Conservation (phyloP, 2,797 vertebrate species). For the Eurystomus glaucurus region DNA sequence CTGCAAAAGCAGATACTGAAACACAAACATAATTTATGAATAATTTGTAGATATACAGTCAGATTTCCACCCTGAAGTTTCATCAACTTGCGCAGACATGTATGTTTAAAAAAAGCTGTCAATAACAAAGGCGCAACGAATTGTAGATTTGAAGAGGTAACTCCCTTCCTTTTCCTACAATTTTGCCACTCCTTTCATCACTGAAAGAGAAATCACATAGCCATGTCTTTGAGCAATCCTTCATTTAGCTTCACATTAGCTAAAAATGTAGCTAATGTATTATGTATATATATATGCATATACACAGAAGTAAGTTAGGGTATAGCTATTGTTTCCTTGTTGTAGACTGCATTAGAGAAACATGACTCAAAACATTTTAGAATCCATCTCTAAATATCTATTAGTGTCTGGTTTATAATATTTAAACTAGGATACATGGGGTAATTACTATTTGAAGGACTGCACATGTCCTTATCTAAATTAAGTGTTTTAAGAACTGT, state of each 20-base stretch:
- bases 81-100: not conserved
- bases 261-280: not conserved
- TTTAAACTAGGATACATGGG: slow-evolving; percentile 44
- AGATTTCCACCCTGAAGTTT: not conserved
- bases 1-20: not conserved
- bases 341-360: slow-evolving; percentile 8
- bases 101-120: not conserved
- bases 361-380: not conserved
- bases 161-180: not conserved
- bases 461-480: slow-evolving; percentile 38
- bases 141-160: not conserved
- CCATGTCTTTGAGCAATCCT: not conserved
- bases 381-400: slow-evolving; percentile 34
- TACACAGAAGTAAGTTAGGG: not conserved
- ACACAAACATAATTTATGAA: not conserved
- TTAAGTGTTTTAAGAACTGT: slow-evolving; percentile 75
- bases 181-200: not conserved
- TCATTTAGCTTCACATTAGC: not conserved
- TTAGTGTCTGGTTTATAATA: slow-evolving; percentile 57
- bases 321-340: not conserved
- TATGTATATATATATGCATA: not conserved
- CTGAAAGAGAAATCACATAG: not conserved
- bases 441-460: slow-evolving; percentile 61
- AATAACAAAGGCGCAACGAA: not conserved
- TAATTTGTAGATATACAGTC: not conserved